Conservation (phyloP, 1,140 invertebrate genomes). For the Drosophila asahinai region DNA sequence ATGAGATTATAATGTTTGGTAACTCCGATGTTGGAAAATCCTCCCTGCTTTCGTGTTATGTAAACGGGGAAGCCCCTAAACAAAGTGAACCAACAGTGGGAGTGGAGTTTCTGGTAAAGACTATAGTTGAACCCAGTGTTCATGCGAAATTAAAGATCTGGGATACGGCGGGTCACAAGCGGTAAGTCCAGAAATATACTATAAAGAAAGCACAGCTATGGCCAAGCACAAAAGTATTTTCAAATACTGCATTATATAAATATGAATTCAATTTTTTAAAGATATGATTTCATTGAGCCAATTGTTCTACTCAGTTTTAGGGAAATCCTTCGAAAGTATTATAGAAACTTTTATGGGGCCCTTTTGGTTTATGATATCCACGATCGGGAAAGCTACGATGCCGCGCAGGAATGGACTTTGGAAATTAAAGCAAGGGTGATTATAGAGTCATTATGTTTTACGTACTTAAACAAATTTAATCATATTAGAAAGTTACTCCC, state of each 20-base stretch:
- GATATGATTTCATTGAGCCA: too few species aligned
- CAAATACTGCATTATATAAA: too few species aligned
- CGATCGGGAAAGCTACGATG: slow-evolving; percentile 17
- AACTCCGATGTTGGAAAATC: slow-evolving; percentile 44
- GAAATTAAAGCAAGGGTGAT: slow-evolving; percentile 13
- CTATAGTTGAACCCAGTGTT: background rate
- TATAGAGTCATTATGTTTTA: too few species aligned
- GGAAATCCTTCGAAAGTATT: slow-evolving; percentile 12
- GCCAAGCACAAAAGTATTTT: too few species aligned
- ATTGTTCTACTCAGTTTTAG: slow-evolving; percentile 2
- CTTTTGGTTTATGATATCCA: slow-evolving; percentile 50
- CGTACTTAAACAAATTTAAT: background rate
- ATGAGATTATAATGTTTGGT: background rate
- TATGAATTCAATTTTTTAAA: too few species aligned
- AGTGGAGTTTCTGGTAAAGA: slow-evolving; percentile 12
- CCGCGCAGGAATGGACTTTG: slow-evolving; percentile 18
- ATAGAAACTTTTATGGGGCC: slow-evolving; percentile 12
- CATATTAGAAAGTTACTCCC: background rate
- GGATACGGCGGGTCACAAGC: slow-evolving; percentile 34
- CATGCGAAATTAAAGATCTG: slow-evolving; percentile 31
- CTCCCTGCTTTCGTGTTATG: slow-evolving; percentile 9
- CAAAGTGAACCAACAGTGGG: slow-evolving; percentile 9
- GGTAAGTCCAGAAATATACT: slow-evolving; percentile 19
- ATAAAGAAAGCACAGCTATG: background rate
- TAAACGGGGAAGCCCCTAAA: background rate